Conservation (phyloP, 35 echinoderm and acorn worm species). For the Lytechinus variegatus region DNA sequence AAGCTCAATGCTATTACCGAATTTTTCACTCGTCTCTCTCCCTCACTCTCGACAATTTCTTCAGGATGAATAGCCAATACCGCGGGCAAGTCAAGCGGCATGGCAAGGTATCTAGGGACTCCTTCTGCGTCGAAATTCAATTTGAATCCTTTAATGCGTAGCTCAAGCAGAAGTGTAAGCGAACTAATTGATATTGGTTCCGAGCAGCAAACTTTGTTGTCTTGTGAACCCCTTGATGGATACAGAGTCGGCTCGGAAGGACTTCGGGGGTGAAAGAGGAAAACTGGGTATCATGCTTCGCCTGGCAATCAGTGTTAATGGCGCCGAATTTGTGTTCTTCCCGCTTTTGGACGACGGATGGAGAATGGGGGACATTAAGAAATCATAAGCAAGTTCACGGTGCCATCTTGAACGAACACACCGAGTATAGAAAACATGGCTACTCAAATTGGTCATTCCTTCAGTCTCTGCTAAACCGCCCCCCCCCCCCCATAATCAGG, state of each 20-base stretch:
- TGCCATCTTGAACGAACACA: neutral
- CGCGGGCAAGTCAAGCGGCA: conserved; percentile 32
- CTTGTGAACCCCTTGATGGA: neutral
- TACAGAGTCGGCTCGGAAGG: neutral
- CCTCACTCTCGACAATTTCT: neutral
- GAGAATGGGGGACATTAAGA: neutral
- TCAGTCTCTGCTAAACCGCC: no score
- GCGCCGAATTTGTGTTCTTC: neutral
- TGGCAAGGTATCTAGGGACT: neutral
- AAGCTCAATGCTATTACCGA: conserved; percentile 44
- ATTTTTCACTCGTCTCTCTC: neutral
- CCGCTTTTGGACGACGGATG: neutral
- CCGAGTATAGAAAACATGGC: neutral
- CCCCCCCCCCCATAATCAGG: no score
- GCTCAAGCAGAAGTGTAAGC: conserved; percentile 50
- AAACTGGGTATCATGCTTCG: conserved; percentile 2
- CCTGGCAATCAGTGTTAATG: conserved; percentile 24
- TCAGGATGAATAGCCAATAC: conserved; percentile 33
- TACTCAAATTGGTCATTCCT: no score
- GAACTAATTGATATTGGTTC: conserved; percentile 53
- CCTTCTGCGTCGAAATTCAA: conserved; percentile 48
- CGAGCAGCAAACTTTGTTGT: neutral
- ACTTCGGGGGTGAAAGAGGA: neutral
- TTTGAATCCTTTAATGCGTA: conserved; percentile 44
- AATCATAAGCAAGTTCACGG: neutral